phyloP scores from a whole-genome alignment of 1,140 invertebrate genomes.

The Marisa cornuarietis region DNA sequence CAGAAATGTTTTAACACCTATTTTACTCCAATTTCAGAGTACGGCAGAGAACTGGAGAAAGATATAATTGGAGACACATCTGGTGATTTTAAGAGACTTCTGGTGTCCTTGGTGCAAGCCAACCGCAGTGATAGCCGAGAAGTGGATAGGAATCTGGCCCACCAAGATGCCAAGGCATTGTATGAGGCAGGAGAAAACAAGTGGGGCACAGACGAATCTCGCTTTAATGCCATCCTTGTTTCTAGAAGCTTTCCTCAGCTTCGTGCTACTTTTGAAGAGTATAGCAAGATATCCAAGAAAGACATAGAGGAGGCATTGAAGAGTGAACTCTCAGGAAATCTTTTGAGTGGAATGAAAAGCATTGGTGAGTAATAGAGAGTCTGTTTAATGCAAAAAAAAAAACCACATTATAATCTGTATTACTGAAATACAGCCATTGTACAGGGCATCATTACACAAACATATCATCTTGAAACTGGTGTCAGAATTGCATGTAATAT shows the following conservation, averaged over 20 bases:
- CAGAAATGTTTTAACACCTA: too few relatives aligned
- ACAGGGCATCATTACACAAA: too few relatives aligned
- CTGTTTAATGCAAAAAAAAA: not conserved
- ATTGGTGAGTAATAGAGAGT: conserved; percentile 55
- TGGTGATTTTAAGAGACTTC: conserved; percentile 89
- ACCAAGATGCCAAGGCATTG: conserved; percentile 63
- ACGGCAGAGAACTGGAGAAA: conserved; percentile 83
- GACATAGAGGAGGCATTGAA: conserved; percentile 63
- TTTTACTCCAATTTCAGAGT: conserved; percentile 71
- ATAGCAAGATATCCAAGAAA: conserved; percentile 62
- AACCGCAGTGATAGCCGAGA: conserved; percentile 59
- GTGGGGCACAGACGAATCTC: conserved; percentile 69
- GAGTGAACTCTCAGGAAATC: conserved; percentile 66
- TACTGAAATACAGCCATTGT: not conserved
- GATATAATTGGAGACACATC: conserved; percentile 94
- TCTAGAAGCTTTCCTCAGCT: conserved; percentile 64
- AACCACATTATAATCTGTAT: too few relatives aligned
- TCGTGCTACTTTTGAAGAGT: conserved; percentile 64
- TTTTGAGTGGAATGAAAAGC: conserved; percentile 61
- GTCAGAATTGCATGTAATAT: too few relatives aligned
- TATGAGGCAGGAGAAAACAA: conserved; percentile 68
- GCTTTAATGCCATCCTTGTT: conserved; percentile 63
- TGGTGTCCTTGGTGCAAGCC: conserved; percentile 72
- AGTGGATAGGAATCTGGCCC: conserved; percentile 52
- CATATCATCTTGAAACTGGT: too few relatives aligned